A percentile compares a stretch with the other conserved stretches of the same genome.
Conservation (phyloP, 2,797 vertebrate species). For the Eleutherodactylus coqui region DNA sequence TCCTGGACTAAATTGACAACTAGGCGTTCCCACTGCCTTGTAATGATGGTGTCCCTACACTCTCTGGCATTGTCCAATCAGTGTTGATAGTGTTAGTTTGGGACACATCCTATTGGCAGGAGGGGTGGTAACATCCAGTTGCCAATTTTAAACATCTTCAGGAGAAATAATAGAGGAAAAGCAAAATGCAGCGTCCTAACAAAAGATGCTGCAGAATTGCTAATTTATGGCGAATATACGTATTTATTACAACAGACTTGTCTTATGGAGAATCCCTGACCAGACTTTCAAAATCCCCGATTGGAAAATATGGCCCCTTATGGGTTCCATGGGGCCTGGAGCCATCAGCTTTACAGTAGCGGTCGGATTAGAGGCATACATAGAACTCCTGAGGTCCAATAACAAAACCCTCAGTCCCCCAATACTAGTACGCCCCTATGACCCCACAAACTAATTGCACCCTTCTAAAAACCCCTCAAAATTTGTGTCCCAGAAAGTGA, state of each 20-base stretch:
- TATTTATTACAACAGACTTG: background rate
- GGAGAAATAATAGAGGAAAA: background rate
- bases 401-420: too few species aligned
- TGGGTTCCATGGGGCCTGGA: background rate
- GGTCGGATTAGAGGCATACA: background rate
- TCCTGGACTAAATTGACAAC: background rate
- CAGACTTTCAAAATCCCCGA: background rate
- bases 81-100: too few species aligned
- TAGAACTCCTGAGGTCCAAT: too few species aligned
- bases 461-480: too few species aligned
- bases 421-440: too few species aligned
- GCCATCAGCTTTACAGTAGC: background rate
- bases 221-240: too few species aligned
- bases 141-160: too few species aligned
- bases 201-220: background rate
- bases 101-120: background rate
- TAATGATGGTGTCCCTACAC: too few species aligned
- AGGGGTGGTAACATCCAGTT: background rate
- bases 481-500: too few species aligned
- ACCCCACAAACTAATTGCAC: too few species aligned
- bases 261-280: background rate
- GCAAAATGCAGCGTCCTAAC: background rate
- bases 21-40: too few species aligned
- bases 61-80: too few species aligned
- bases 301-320: background rate